These are phyloP conservation scores for Pteromalus puparum DNA, from an alignment of 1,140 invertebrate genomes.

Conservation along the genomic window DNA sequence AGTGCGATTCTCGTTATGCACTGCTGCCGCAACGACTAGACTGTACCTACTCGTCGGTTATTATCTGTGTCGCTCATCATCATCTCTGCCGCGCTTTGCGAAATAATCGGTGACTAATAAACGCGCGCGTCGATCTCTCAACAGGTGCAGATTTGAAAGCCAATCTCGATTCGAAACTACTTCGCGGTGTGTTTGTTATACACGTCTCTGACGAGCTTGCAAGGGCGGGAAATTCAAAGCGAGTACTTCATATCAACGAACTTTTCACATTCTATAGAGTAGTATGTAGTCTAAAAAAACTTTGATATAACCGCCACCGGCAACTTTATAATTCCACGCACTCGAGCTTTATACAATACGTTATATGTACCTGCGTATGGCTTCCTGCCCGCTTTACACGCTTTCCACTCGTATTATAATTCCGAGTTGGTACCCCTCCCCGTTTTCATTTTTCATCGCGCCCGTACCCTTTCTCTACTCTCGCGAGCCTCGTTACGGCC, in stretches of 20 bases:
- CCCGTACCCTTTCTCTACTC: not conserved
- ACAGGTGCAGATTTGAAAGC: no score
- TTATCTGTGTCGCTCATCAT: no score
- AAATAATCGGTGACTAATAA: not conserved
- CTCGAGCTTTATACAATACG: not conserved
- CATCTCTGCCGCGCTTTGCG: not conserved
- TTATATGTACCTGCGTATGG: not conserved
- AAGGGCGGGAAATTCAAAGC: no score
- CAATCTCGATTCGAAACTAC: no score
- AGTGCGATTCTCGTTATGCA: not conserved
- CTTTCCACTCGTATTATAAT: slow-evolving; percentile 12
- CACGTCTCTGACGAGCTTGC: no score
- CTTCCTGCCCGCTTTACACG: not conserved
- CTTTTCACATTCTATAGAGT: no score
- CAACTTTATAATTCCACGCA: slow-evolving; percentile 25
- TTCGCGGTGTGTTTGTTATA: no score
- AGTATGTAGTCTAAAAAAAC: not conserved
- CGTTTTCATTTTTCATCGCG: slow-evolving; percentile 44
- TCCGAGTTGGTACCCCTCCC: slow-evolving; percentile 1
- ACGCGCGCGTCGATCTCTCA: not conserved
- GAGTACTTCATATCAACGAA: no score
- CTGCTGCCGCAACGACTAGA: not conserved
- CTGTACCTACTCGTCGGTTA: not conserved
- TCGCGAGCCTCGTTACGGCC: slow-evolving; percentile 1
- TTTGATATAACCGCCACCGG: not conserved